Evolutionary conservation across 1,140 invertebrate species (phyloP).

Genomic region (Drosophila novamexicana): DNA sequence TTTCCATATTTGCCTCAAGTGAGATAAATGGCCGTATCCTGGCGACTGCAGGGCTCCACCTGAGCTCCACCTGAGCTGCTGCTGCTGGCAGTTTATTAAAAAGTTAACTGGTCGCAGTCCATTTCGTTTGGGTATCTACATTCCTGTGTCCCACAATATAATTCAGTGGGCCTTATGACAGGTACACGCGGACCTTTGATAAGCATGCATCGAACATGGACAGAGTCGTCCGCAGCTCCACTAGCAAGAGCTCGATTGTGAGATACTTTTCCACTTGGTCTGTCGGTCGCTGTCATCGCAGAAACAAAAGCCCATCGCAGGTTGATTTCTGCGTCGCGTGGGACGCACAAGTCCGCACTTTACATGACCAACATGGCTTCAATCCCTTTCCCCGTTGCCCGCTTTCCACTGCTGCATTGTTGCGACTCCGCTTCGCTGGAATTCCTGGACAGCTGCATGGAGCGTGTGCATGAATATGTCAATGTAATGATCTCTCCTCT

Average conservation of each 20-base stretch:
- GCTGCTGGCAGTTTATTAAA: conserved; percentile 25
- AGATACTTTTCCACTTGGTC: conserved; percentile 28
- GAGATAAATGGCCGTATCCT: conserved; percentile 67
- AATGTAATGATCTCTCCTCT: conserved; percentile 72
- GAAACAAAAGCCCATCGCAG: conserved; percentile 48
- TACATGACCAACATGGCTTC: conserved; percentile 27
- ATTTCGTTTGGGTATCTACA: conserved; percentile 10
- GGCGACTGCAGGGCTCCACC: not conserved
- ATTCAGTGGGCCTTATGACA: conserved; percentile 79
- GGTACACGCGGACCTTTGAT: conserved; percentile 71
- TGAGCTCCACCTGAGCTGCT: not conserved
- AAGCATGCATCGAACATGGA: conserved; percentile 57
- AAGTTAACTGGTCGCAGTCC: conserved; percentile 15
- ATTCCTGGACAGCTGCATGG: conserved; percentile 41
- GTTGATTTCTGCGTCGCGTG: conserved; percentile 47
- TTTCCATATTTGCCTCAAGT: conserved; percentile 69
- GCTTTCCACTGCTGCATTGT: conserved; percentile 23
- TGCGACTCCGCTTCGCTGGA: conserved; percentile 45
- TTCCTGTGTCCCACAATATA: conserved; percentile 52
- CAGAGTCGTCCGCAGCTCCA: conserved; percentile 13
- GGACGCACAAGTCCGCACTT: conserved; percentile 44
- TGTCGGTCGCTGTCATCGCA: not conserved
- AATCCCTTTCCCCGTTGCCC: not conserved
- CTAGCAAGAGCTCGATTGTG: conserved; percentile 32
- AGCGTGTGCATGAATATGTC: conserved; percentile 72